Evolutionary conservation across 1,140 invertebrate species (phyloP).

Genomic region (Bradysia coprophila): DNA sequence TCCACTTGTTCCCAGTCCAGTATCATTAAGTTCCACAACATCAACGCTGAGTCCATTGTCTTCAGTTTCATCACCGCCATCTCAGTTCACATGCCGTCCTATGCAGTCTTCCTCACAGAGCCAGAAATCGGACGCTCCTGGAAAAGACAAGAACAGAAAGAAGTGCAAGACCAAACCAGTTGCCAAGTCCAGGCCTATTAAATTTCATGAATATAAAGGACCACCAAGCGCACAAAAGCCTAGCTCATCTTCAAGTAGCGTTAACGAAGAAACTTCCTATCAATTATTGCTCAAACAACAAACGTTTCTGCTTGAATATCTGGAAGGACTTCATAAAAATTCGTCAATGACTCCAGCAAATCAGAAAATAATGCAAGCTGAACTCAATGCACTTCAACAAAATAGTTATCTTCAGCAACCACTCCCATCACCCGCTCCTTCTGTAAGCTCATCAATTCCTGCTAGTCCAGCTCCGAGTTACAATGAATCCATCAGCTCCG

Average conservation of each 20-base stretch:
- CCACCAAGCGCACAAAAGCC: conserved; percentile 72
- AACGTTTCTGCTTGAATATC: conserved; percentile 38
- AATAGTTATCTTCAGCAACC: conserved; percentile 10
- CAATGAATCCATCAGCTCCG: conserved; percentile 14
- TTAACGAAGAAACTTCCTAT: conserved; percentile 63
- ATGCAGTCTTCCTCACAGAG: conserved; percentile 25
- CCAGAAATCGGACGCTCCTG: conserved; percentile 41
- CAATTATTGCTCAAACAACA: conserved; percentile 86
- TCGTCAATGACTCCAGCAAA: conserved; percentile 30
- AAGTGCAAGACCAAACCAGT: conserved; percentile 74
- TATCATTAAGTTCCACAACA: conserved; percentile 37
- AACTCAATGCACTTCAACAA: not conserved
- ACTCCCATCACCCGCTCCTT: conserved; percentile 34
- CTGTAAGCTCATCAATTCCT: conserved; percentile 32
- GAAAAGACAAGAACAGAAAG: conserved; percentile 70
- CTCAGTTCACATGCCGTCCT: conserved; percentile 26
- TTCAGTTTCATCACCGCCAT: conserved; percentile 29
- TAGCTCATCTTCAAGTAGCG: conserved; percentile 25
- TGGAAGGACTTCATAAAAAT: conserved; percentile 22
- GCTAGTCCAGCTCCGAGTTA: conserved; percentile 26
- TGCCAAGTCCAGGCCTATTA: conserved; percentile 78
- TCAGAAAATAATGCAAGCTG: not conserved
- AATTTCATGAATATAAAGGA: conserved; percentile 97
- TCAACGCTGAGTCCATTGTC: conserved; percentile 54
- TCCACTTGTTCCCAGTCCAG: conserved; percentile 37